Evolutionary conservation across 2,113 vertebrate species (phyloP), one percentile per base, ranked within the genome.

Genomic region (Mus spicilegus): DNA sequence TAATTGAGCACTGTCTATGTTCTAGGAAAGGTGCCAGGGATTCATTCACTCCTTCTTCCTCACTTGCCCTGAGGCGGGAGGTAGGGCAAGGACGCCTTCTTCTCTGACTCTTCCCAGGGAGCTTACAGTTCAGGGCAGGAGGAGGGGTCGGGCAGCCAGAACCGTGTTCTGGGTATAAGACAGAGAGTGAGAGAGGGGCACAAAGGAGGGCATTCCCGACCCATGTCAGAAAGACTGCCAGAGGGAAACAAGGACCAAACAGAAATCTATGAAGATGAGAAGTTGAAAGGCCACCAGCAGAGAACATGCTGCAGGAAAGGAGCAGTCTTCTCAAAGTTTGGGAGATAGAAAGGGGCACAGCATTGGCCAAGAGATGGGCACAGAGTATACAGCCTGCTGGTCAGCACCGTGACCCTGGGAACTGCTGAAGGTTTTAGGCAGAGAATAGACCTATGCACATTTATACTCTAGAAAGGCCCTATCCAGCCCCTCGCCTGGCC

Each of bases 1-100:
- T 65, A 96, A 93, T 51, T 51, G 70, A 96, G 63, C 3, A 72
- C 46, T 88, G 92, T 72, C 56, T 76, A 36, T 56, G 49, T 88
- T 93, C 80, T 56, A 89, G 36, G 90, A 94, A 46, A 80, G n/a
- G 65, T 73, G 42, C 63, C 90, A 90, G 76, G 56, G 78, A 75
- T 85, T 58, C 51, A 54, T 91, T 82, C 78, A 89, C 26, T 22
- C 73, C n/a, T 87, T 65, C 49, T 93, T 70, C 75, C 56, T 93
- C 58, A 5, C 6, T 69, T 72, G 80, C 30, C 54, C 39, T 82
- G 58, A 61, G 58, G 54, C 78, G 87, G 78, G 58, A 93, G 22
- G 11, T 39, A 63, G 89, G 51, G 73, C 39, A 58, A 76, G 80
- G 36, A 22, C 4, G 42, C n/a, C 28, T n/a, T 63, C 28, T 67